Evolutionary conservation across 2,888 invertebrate genomes (phyloP), one percentile per base, ranked within the genome.

Genomic region (Chrysodeixis includens): DNA sequence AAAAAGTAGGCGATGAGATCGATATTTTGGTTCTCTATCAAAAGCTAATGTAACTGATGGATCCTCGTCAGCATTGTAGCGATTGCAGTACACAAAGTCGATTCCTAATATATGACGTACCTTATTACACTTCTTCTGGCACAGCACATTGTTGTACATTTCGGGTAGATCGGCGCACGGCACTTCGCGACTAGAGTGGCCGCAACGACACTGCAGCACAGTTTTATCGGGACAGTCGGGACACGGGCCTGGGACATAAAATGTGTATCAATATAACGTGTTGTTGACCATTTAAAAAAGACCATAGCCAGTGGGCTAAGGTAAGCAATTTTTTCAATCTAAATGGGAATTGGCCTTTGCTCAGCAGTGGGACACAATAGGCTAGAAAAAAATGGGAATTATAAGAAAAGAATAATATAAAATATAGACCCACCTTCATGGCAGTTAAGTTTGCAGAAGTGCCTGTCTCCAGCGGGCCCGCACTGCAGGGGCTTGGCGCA

Each of bases 91-190:
- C 1, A 4, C 0, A 32, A 7, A 32, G 12, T 32, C 1, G 7
- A 32, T 32, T 32, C 7, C 10, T 32, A 32, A 12, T 10, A 10
- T 2, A 1, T 10, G 14, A 32, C 18, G 44, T 87, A 97, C 97
- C 95, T 98, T 99, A 61, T 97, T 97, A 88, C 99, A 99, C 81
- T 98, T 97, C 85, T 97, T 98, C 86, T 98, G 97, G 90, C 99
- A 99, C 30, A 97, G 94, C 0, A 97, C 97, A 83, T 97, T 97
- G 84, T 97, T 97, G 54, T 96, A 96, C 85, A 97, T 96, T 0
- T 96, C 96, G 0, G 96, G 96, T 10, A 98, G 90, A 59, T 98
- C 96, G 0, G 94, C 93, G 86, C 99, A 99, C 2, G 97, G 96
- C 59, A 98, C 96, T 86, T 98, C 97, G 82, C 97, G 97, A 79